A percentile compares a stretch with the other conserved stretches of the same genome.
These are phyloP conservation scores for Lasioglossum figueresi DNA, from an alignment of 2,888 invertebrate species.

Conservation along the genomic window DNA sequence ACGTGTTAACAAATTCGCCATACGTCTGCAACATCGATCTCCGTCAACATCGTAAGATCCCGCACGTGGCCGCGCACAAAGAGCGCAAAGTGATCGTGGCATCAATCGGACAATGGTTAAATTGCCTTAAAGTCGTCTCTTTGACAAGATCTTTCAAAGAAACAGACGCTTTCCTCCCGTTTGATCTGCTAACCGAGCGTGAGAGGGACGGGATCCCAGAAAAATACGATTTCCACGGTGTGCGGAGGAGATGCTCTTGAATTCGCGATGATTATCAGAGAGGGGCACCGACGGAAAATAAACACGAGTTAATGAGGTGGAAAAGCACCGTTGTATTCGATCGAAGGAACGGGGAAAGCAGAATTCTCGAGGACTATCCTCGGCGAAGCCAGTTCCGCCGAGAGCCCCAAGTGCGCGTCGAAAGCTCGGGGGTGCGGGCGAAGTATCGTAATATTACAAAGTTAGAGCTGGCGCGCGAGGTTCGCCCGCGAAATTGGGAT, in stretches of 20 bases:
- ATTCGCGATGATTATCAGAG: conserved; percentile 1
- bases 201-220: neutral
- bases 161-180: neutral
- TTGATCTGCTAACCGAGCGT: neutral
- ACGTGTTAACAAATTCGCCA: neutral
- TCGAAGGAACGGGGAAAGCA: conserved; percentile 8
- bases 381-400: conserved; percentile 3
- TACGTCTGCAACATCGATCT: neutral
- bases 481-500: conserved; percentile 41
- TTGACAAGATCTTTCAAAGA: neutral
- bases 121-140: neutral
- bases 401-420: conserved; percentile 20
- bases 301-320: neutral
- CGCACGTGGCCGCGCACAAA: neutral
- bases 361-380: conserved; percentile 9
- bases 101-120: conserved; percentile 3
- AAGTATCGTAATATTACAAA: conserved; percentile 39
- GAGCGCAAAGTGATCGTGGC: neutral
- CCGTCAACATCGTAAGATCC: neutral
- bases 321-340: conserved; percentile 11
- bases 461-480: conserved; percentile 15
- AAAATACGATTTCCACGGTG: neutral
- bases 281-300: neutral
- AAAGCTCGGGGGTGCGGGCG: neutral
- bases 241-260: neutral